phyloP scores from a whole-genome alignment of 1,140 invertebrate genomes.

The Drosophila baimaii region DNA sequence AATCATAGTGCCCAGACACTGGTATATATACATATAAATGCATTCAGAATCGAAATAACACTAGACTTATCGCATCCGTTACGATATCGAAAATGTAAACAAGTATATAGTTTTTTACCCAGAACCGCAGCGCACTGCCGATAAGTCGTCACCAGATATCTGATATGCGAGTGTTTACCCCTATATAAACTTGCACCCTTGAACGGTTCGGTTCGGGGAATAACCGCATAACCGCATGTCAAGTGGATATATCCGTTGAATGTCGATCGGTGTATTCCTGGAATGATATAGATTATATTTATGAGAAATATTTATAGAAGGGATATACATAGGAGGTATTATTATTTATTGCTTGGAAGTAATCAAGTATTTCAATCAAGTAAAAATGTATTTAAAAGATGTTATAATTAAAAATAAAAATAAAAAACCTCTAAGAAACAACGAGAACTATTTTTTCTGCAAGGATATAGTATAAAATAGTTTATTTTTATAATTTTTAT shows the following conservation, averaged over 20 bases:
- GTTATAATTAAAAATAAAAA: too few relatives aligned
- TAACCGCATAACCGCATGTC: constrained; percentile 41
- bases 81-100: constrained; percentile 33
- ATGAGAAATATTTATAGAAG: neutral
- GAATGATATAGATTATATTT: neutral
- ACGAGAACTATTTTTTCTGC: too few relatives aligned
- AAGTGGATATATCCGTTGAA: constrained; percentile 26
- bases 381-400: too few relatives aligned
- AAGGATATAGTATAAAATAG: too few relatives aligned
- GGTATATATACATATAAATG: neutral
- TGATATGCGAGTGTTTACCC: constrained; percentile 25
- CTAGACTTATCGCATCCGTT: constrained; percentile 33
- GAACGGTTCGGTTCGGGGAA: constrained; percentile 26
- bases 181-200: constrained; percentile 11
- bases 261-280: constrained; percentile 3
- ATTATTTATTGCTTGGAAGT: neutral
- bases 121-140: constrained; percentile 37
- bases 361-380: too few relatives aligned
- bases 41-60: constrained; percentile 3
- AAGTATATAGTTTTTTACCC: constrained; percentile 19
- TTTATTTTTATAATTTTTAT: too few relatives aligned
- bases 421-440: too few relatives aligned
- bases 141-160: constrained; percentile 40
- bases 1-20: constrained; percentile 3
- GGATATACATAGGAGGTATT: neutral